Evolutionary conservation across 2,888 invertebrate genomes (phyloP), one percentile per base, ranked within the genome.

Genomic region (Pachymerium ferrugineum): DNA sequence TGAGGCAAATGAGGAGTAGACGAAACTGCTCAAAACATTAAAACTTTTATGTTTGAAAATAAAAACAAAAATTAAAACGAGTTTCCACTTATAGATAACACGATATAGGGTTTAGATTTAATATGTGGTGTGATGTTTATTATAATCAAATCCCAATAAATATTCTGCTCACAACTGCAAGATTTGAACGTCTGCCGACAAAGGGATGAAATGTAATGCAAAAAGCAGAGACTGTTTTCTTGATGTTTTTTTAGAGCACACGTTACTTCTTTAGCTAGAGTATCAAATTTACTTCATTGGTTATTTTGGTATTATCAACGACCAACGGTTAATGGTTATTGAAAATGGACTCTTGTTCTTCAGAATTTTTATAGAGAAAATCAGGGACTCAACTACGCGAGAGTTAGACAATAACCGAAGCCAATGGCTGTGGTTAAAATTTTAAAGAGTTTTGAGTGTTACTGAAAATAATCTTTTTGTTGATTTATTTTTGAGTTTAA

Each of bases 151-250:
- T 47, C 47, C 47, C 22, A 47, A 47, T 16, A n/a, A 47, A 47
- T 16, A 47, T 47, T 47, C 47, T 47, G 47, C 47, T 47, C 47
- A 47, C 19, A 47, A 47, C 47, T 47, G 47, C 16, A 47, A 47
- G 47, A 47, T 47, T 47, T 47, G 47, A 30, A 25, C n/a, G 68
- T 30, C 68, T 68, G 68, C 68, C 68, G 68, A 47, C 22, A 47
- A 47, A 47, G 47, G 47, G 22, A 47, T 68, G 25, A 30, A 28
- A 70, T 70, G 16, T 31, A 70, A 68, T 68, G n/a, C n/a, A n/a
- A 68, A 70, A 29, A 70, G 31, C 70, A 35, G 70, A 70, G 70
- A 22, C 70, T 70, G 70, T 30, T 70, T 70, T 70, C 70, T 30
- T 28, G 47, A 47, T 16, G 10, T 19, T n/a, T n/a, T n/a, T n/a